Evolutionary conservation across 2,113 vertebrate genomes (phyloP).

Genomic region (Podarcis muralis): DNA sequence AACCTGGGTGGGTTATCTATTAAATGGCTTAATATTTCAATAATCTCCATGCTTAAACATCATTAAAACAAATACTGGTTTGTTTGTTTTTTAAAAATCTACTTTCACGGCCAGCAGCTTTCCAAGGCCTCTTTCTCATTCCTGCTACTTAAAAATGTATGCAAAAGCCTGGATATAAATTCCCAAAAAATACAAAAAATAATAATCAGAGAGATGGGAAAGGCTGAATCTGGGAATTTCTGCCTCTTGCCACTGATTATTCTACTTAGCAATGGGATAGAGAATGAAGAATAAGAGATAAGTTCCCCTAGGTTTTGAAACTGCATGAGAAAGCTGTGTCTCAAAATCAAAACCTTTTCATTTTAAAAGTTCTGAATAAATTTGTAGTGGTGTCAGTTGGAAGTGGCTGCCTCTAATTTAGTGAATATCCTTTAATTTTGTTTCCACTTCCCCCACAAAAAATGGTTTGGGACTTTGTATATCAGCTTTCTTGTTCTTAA

Average conservation of each 20-base stretch:
- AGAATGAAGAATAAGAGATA: too few relatives aligned
- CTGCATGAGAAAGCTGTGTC: neutral
- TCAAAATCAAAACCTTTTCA: neutral
- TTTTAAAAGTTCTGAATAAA: neutral
- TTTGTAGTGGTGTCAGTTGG: neutral
- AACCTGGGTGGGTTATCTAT: too few relatives aligned
- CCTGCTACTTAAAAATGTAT: neutral
- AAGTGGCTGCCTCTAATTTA: neutral
- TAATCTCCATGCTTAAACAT: too few relatives aligned
- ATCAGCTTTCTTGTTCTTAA: neutral
- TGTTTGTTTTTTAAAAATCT: neutral
- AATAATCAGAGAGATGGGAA: neutral
- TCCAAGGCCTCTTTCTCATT: neutral
- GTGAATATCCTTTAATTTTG: neutral
- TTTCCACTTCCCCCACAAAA: neutral
- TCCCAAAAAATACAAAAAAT: neutral
- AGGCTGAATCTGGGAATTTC: neutral
- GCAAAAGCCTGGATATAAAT: neutral
- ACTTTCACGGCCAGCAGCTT: neutral
- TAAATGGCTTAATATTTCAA: too few relatives aligned
- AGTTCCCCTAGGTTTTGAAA: neutral
- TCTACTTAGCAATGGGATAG: too few relatives aligned
- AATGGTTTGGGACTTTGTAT: neutral
- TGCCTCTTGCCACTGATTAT: neutral
- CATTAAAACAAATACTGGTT: too few relatives aligned